These are phyloP conservation scores for Melanotaenia trifasciata DNA, from an alignment of 2,797 vertebrate species.

Conservation along the genomic window DNA sequence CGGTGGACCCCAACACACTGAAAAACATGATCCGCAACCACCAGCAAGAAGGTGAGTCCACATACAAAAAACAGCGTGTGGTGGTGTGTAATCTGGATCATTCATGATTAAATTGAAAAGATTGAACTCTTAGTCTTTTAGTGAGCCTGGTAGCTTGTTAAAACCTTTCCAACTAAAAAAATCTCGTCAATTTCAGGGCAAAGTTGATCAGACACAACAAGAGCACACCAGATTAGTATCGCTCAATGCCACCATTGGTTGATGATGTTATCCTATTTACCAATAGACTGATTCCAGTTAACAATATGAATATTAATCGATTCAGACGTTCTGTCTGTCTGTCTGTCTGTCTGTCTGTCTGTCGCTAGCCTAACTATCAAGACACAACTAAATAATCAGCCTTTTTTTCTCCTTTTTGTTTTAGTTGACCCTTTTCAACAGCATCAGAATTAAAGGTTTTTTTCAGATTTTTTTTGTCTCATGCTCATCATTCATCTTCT, in stretches of 20 bases:
- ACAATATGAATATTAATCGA: neutral
- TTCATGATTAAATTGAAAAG: neutral
- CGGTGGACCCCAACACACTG: constrained; percentile 79
- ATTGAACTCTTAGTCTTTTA: neutral
- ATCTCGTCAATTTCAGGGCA: too few relatives aligned
- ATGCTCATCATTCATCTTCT: neutral
- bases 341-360: too few relatives aligned
- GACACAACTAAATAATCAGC: too few relatives aligned
- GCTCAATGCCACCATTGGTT: neutral
- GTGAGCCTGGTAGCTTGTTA: neutral
- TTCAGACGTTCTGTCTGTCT: neutral
- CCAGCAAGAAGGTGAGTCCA: constrained; percentile 77
- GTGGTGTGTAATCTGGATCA: neutral
- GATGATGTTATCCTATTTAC: too few relatives aligned
- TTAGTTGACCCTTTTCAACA: too few relatives aligned
- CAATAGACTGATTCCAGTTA: neutral
- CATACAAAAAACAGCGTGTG: too few relatives aligned
- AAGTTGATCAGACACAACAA: neutral
- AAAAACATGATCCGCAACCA: constrained; percentile 83
- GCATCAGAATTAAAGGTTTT: too few relatives aligned
- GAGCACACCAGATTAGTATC: too few relatives aligned
- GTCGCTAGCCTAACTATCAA: too few relatives aligned
- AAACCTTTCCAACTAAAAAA: too few relatives aligned
- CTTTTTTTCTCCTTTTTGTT: too few relatives aligned
- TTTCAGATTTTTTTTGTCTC: neutral